Evolutionary conservation across 2,113 vertebrate species (phyloP), one percentile per base, ranked within the genome.

Genomic region (Lepisosteus oculatus): DNA sequence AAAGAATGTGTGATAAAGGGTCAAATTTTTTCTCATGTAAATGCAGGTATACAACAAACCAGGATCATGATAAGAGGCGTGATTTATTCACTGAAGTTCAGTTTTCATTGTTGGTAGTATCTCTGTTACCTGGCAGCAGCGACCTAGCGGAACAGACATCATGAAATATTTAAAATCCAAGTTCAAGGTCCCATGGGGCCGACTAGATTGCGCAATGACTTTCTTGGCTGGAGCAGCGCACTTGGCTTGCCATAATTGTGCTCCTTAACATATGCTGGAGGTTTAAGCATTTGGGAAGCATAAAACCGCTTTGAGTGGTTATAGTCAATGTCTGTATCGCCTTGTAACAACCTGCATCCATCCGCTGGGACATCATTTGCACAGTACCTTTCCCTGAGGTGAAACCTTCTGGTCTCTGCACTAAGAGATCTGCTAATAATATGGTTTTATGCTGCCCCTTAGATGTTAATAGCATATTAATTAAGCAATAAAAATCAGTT

Each of bases 281-380:
- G 74, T 43, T 70, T 74, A 1, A 9, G 74, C 81, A 82, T 71
- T 74, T 71, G 76, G 72, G 76, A 79, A 75, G 65, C 77, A 84
- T 89, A 85, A 86, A 84, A 87, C 84, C 83, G 76, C 42, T 0
- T 62, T 80, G 85, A 84, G 81, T 83, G 85, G 77, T 81, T 70
- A 77, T 68, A 78, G 83, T 88, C 87, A 83, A 77, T 79, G 85
- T 84, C 77, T 69, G 79, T 85, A 88, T 84, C 79, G 79, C 75
- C 84, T 79, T 88, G 89, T 87, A 86, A 85, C 80, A 86, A 86
- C 80, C 67, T 14, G 64, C 79, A 11, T 73, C 81, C 79, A 79
- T 81, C 82, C 84, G 77, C 79, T 3, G 47, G 67, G 75, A 81
- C 79, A 77, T 73, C 61, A 55, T 76, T 67, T 14, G 44, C 61